phyloP scores from a whole-genome alignment of 2,888 invertebrate genomes.

The Rhagium mordax region DNA sequence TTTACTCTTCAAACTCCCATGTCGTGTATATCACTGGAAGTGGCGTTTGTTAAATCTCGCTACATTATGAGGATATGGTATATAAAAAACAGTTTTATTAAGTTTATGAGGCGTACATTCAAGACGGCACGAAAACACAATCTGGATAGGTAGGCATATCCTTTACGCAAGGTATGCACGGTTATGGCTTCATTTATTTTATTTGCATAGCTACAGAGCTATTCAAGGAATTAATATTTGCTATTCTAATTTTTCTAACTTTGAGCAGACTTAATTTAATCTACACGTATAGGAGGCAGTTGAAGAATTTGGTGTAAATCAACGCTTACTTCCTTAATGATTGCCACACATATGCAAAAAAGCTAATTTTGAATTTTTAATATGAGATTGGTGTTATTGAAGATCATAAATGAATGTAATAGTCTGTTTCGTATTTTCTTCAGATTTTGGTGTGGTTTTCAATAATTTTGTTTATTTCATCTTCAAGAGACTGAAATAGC shows the following conservation, averaged over 20 bases:
- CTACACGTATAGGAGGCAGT: too few relatives aligned
- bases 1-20: slow-evolving; percentile 6
- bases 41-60: not conserved
- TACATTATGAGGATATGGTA: not conserved
- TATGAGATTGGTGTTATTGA: too few relatives aligned
- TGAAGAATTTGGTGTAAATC: too few relatives aligned
- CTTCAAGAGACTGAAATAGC: too few relatives aligned
- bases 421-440: too few relatives aligned
- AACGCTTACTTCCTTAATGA: too few relatives aligned
- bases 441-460: too few relatives aligned
- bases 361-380: too few relatives aligned
- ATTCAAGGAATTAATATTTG: not conserved
- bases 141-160: not conserved
- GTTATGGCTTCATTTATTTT: not conserved
- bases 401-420: too few relatives aligned
- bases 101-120: not conserved
- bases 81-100: not conserved
- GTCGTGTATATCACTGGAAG: not conserved
- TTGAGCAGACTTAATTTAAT: not conserved
- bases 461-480: too few relatives aligned
- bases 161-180: not conserved
- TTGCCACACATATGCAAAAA: too few relatives aligned
- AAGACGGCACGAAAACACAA: not conserved
- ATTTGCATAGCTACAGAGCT: not conserved
- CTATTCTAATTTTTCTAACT: not conserved